These are phyloP conservation scores for Sebastes cheni DNA, from an alignment of 2,797 vertebrate genomes.

Conservation along the genomic window DNA sequence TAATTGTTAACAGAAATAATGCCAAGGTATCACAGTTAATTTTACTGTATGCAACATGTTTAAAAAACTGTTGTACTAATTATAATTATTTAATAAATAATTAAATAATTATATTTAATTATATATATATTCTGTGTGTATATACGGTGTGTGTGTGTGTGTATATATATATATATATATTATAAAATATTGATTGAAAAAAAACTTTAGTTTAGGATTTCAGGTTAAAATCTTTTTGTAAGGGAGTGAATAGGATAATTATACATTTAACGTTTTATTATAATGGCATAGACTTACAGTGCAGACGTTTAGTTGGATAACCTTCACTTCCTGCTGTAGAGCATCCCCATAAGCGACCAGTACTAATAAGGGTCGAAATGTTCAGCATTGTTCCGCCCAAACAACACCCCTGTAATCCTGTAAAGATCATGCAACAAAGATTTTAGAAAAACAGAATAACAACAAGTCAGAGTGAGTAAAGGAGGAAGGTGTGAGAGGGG, in stretches of 20 bases:
- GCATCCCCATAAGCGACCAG: background rate
- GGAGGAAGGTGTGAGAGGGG: slow-evolving; percentile 39
- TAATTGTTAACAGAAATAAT: background rate
- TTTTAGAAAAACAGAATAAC: slow-evolving; percentile 21
- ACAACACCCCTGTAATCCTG: slow-evolving; percentile 46
- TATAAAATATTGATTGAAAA: too few relatives aligned
- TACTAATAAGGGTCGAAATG: background rate
- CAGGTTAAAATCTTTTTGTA: background rate
- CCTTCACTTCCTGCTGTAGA: background rate
- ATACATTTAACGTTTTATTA: background rate
- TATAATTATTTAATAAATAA: background rate
- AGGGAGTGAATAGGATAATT: background rate
- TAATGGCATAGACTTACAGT: background rate
- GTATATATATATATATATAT: too few relatives aligned
- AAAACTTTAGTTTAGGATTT: rapidly evolving
- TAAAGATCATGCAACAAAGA: slow-evolving; percentile 31
- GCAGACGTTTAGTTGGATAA: background rate
- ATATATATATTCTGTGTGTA: too few relatives aligned
- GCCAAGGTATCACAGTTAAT: background rate
- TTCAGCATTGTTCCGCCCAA: slow-evolving; percentile 11
- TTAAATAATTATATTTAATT: too few relatives aligned
- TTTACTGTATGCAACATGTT: background rate
- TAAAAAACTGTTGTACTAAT: background rate
- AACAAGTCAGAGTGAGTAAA: slow-evolving; percentile 38
- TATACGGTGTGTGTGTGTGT: too few relatives aligned